Conservation (phyloP, 2,113 vertebrate genomes). For the Lutjanus erythropterus region DNA sequence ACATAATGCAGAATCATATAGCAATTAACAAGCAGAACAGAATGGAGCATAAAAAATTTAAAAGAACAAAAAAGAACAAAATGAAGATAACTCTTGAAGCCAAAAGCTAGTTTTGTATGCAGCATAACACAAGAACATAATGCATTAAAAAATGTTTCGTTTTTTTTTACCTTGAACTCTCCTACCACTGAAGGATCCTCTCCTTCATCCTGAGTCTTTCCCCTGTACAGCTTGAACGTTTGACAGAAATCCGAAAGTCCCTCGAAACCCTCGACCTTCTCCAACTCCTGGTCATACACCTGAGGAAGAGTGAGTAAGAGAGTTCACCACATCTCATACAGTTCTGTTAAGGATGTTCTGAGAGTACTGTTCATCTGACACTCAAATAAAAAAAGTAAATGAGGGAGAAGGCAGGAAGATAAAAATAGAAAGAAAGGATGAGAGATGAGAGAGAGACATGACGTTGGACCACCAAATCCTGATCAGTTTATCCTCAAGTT, state of each 20-base stretch:
- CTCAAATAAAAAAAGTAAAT: not conserved
- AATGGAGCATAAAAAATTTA: too few species aligned
- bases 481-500: too few species aligned
- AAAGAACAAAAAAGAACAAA: too few species aligned
- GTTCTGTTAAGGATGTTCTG: not conserved
- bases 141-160: too few species aligned
- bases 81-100: too few species aligned
- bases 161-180: conserved; percentile 93
- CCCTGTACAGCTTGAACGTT: conserved; percentile 93
- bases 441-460: too few species aligned
- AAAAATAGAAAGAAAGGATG: too few species aligned
- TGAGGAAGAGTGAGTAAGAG: conserved; percentile 75
- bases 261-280: conserved; percentile 88
- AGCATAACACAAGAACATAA: not conserved
- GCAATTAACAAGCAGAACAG: too few species aligned
- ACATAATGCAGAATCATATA: too few species aligned
- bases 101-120: not conserved
- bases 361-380: not conserved
- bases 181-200: conserved; percentile 95
- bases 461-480: too few species aligned
- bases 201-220: conserved; percentile 87
- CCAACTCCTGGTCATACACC: conserved; percentile 91
- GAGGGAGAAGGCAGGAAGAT: too few species aligned
- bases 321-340: not conserved
- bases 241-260: conserved; percentile 94